Evolutionary conservation across 2,888 invertebrate genomes (phyloP).

Genomic region (Harpagoxenus sublaevis): DNA sequence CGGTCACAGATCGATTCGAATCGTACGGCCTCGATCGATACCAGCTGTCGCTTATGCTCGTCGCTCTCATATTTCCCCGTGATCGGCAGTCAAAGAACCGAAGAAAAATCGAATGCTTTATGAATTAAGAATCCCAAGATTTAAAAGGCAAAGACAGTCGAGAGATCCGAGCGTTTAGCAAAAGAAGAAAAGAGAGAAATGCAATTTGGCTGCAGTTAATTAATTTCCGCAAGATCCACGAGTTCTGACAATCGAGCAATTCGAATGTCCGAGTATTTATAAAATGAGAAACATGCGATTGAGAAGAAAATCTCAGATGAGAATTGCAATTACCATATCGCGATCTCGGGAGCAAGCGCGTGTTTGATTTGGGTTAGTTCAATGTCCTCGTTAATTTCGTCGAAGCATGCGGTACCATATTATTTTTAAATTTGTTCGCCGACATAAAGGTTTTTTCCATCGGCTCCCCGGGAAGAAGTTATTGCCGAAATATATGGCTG

Average conservation of each 20-base stretch:
- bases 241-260: background rate
- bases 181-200: background rate
- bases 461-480: background rate
- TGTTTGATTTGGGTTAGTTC: slow-evolving; percentile 32
- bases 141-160: background rate
- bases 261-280: background rate
- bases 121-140: slow-evolving; percentile 6
- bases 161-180: background rate
- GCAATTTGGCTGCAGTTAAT: background rate
- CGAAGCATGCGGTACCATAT: slow-evolving; percentile 26
- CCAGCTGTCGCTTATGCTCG: background rate
- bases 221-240: background rate
- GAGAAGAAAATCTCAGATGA: background rate
- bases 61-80: background rate
- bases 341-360: background rate
- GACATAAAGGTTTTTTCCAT: slow-evolving; percentile 51
- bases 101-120: slow-evolving; percentile 27
- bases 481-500: slow-evolving; percentile 18
- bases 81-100: background rate
- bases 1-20: slow-evolving; percentile 46
- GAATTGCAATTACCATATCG: slow-evolving; percentile 5
- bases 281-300: background rate
- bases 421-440: slow-evolving; percentile 66
- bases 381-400: slow-evolving; percentile 51
- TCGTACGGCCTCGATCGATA: slow-evolving; percentile 50